Conservation (phyloP, 1,140 invertebrate species). For the Sipha flava region DNA sequence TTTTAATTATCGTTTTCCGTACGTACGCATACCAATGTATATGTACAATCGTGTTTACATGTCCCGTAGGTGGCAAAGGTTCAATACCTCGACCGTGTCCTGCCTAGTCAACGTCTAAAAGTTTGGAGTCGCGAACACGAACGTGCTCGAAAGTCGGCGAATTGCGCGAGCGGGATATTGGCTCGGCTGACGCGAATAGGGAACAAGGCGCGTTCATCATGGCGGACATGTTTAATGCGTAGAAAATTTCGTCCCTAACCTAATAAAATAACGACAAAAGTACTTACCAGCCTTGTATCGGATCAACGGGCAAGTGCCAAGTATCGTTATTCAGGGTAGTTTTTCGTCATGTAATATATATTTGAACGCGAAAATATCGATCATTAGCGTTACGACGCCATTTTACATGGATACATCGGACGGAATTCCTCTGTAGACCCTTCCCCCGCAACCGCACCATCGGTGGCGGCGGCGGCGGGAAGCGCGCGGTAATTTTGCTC, state of each 20-base stretch:
- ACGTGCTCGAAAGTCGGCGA: too few relatives aligned
- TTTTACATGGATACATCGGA: not conserved
- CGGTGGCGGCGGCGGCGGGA: not conserved
- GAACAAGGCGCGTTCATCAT: not conserved
- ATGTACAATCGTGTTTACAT: too few relatives aligned
- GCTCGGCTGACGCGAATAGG: too few relatives aligned
- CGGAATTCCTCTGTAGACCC: not conserved
- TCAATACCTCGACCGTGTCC: not conserved
- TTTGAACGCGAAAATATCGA: not conserved
- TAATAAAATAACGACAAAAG: conserved; percentile 2
- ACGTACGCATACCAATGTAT: not conserved
- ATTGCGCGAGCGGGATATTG: too few relatives aligned
- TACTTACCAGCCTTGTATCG: not conserved
- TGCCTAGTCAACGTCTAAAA: too few relatives aligned
- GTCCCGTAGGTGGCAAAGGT: not conserved
- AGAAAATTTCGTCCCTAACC: conserved; percentile 11
- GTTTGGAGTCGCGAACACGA: too few relatives aligned
- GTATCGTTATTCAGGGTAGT: not conserved
- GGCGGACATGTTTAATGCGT: conserved; percentile 6
- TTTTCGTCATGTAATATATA: not conserved
- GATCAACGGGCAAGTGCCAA: not conserved
- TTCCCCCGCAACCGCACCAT: not conserved
- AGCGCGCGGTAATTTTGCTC: not conserved
- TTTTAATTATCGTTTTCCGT: conserved; percentile 4
- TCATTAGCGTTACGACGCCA: not conserved